phyloP scores from a whole-genome alignment of 1,140 invertebrate species.

The Asobara japonica region DNA sequence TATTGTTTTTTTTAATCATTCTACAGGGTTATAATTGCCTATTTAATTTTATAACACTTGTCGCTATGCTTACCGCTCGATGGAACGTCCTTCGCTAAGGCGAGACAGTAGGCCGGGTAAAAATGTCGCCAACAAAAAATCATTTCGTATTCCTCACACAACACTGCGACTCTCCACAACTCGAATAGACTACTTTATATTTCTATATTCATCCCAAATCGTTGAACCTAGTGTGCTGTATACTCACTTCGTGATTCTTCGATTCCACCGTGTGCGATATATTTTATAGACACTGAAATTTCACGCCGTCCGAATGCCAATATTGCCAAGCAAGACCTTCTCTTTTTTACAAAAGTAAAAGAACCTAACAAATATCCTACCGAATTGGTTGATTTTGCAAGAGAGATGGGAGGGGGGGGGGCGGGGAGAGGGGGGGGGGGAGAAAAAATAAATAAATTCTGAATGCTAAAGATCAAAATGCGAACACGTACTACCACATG shows the following conservation, averaged over 20 bases:
- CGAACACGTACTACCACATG: conserved; percentile 30
- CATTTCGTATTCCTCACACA: background rate
- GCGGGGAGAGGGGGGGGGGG: background rate
- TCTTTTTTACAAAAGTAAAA: conserved; percentile 39
- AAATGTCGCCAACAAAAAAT: background rate
- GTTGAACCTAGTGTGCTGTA: background rate
- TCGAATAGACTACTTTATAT: conserved; percentile 4
- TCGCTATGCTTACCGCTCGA: too few species aligned
- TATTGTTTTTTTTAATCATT: too few species aligned
- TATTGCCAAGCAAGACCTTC: background rate
- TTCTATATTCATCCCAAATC: conserved; percentile 1
- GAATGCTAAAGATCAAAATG: conserved; percentile 22
- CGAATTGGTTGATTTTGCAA: background rate
- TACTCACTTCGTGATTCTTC: background rate
- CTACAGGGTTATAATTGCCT: too few species aligned
- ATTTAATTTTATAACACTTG: too few species aligned
- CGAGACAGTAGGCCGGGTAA: too few species aligned
- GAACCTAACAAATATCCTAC: background rate
- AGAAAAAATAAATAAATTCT: background rate
- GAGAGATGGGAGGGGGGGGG: background rate
- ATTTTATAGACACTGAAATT: conserved; percentile 4
- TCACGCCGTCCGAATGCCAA: background rate
- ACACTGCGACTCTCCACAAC: background rate
- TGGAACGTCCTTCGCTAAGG: too few species aligned
- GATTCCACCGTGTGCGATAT: too few species aligned